Conservation (phyloP, 2,113 vertebrate species). For the Sebastes schlegelii region DNA sequence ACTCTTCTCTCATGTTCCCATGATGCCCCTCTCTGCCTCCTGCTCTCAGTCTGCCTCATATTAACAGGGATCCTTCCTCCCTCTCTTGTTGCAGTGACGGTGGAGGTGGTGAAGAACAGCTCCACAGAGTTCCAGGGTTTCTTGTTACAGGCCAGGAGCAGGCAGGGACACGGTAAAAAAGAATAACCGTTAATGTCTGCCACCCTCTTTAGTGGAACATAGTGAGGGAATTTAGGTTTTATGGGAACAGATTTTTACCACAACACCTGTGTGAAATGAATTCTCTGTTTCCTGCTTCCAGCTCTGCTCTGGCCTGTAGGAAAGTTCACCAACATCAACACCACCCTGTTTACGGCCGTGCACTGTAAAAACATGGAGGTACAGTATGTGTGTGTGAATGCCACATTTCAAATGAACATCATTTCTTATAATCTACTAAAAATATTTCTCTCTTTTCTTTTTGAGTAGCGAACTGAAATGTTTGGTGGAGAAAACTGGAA, state of each 20-base stretch:
- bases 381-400: background rate
- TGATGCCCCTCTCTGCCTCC: background rate
- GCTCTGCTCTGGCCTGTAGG: constrained; percentile 52
- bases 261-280: too few species aligned
- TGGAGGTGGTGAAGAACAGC: constrained; percentile 55
- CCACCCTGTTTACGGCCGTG: constrained; percentile 32
- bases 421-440: background rate
- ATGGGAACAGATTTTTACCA: background rate
- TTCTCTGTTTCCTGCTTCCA: background rate
- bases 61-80: background rate
- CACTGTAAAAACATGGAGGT: constrained; percentile 61
- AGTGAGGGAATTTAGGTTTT: background rate
- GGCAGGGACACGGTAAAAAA: constrained; percentile 1
- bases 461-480: background rate
- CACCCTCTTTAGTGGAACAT: background rate
- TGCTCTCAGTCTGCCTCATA: background rate
- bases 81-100: constrained; percentile 51
- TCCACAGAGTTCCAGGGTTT: constrained; percentile 69
- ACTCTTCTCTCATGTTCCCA: background rate
- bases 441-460: background rate
- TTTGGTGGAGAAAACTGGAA: background rate
- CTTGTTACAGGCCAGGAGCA: constrained; percentile 70
- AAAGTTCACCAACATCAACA: constrained; percentile 61
- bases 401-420: background rate
- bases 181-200: background rate